Conservation (phyloP, 92 coral and sea anemone genomes). For the Porites lobata region DNA sequence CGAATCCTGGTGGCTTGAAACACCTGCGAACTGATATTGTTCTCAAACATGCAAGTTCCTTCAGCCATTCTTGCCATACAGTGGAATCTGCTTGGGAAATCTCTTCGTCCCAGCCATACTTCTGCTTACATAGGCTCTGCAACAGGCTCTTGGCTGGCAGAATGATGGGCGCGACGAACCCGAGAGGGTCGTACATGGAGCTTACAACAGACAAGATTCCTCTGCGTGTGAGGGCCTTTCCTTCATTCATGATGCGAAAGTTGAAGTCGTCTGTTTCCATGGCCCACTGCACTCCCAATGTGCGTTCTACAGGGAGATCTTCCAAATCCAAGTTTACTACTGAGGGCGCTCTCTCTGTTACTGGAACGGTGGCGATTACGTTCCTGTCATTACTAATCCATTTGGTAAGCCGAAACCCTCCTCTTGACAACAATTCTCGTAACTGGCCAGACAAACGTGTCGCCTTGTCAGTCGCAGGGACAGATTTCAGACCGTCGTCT, state of each 20-base stretch:
- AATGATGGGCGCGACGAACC: slow-evolving; percentile 41
- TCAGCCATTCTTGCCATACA: slow-evolving; percentile 34
- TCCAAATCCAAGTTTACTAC: slow-evolving; percentile 45
- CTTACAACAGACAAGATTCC: slow-evolving; percentile 53
- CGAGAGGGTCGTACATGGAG: slow-evolving; percentile 59
- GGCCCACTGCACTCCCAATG: slow-evolving; percentile 52
- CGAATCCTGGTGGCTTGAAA: slow-evolving; percentile 32
- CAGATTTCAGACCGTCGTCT: slow-evolving; percentile 46
- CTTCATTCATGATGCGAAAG: slow-evolving; percentile 15
- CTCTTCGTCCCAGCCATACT: slow-evolving; percentile 49
- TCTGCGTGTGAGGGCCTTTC: slow-evolving; percentile 34
- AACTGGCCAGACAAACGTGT: not conserved
- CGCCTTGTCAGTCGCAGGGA: slow-evolving; percentile 14
- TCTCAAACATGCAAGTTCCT: slow-evolving; percentile 9
- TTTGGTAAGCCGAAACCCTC: slow-evolving; percentile 55
- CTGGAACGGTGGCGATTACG: slow-evolving; percentile 43
- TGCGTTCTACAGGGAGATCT: slow-evolving; percentile 29
- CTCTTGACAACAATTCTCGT: slow-evolving; percentile 16
- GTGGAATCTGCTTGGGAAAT: slow-evolving; percentile 3
- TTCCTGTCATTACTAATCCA: slow-evolving; percentile 42
- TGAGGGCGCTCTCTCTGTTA: slow-evolving; percentile 13
- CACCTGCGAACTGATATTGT: slow-evolving; percentile 25
- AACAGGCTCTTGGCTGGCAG: not conserved
- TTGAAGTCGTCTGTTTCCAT: slow-evolving; percentile 37
- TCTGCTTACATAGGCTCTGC: slow-evolving; percentile 38